Evolutionary conservation across 2,888 invertebrate species (phyloP), one percentile per base, ranked within the genome.

Genomic region (Drosophila silvestris): DNA sequence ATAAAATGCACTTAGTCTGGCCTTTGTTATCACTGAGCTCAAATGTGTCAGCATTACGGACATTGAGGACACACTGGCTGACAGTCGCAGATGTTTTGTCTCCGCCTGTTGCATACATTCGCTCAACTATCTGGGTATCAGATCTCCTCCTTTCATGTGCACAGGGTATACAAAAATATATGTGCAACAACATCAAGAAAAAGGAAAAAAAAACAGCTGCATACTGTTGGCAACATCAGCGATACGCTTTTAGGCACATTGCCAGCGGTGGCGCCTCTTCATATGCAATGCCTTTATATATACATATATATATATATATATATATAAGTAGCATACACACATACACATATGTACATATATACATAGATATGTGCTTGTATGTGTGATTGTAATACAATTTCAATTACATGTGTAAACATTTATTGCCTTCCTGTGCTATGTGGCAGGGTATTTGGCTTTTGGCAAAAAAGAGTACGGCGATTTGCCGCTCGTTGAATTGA

Each of bases 361-460:
- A 14, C 14, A 14, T 12, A 12, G 6, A 22, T 44, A 14, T 28
- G 50, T 58, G 50, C 41, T 39, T 72, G 67, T 83, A 61, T 83
- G 80, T 87, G 73, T 72, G 83, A 85, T 77, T 87, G 87, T 81
- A 85, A 87, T 85, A 85, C 79, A 88, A 88, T 85, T 88, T 84
- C 85, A 86, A 86, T 86, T 88, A 86, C 85, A 85, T 81, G 85
- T 85, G 86, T 85, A 87, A 86, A 86, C 88, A 85, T 86, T 81
- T 81, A 85, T 82, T 86, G 85, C 82, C 78, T 73, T 80, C 80
- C 82, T 79, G 75, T 65, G 51, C 33, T 37, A 16, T 53, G 59
- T 47, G 66, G 61, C 52, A 57, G 28, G 62, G 56, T 61, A 68
- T 32, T n/a, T 30, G 33, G 62, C 57, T 74, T 28, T 7, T 9